Conservation (phyloP, 1,140 invertebrate genomes). For the Scaptodrosophila lebanonensis region DNA sequence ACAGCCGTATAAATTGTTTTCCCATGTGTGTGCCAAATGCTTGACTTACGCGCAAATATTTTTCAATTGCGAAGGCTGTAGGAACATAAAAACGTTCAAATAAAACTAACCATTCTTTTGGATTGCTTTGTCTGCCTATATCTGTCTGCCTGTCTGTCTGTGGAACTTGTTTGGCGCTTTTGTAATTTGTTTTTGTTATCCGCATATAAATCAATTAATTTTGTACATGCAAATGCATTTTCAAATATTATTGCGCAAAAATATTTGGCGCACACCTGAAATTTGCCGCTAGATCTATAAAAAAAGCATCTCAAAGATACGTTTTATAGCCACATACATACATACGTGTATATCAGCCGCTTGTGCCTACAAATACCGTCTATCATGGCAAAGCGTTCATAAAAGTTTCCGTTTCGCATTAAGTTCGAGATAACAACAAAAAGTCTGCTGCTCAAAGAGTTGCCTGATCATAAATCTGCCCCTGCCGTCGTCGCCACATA, state of each 20-base stretch:
- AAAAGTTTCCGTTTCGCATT: conserved; percentile 61
- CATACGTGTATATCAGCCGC: conserved; percentile 18
- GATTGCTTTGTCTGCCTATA: conserved; percentile 5
- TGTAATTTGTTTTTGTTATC: conserved; percentile 36
- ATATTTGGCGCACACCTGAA: too few relatives aligned
- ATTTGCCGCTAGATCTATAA: too few relatives aligned
- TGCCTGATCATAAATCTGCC: conserved; percentile 44
- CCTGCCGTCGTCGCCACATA: conserved; percentile 31
- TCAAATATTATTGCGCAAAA: conserved; percentile 24
- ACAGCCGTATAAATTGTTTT: conserved; percentile 71
- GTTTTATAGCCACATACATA: conserved; percentile 24
- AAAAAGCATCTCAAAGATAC: conserved; percentile 26
- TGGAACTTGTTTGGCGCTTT: conserved; percentile 13
- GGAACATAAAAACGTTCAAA: conserved; percentile 51
- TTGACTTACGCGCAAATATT: conserved; percentile 64
- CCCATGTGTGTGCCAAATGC: conserved; percentile 66
- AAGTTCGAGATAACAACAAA: conserved; percentile 13
- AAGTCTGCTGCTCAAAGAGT: conserved; percentile 34
- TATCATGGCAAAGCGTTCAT: too few relatives aligned
- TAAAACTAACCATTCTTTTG: conserved; percentile 48
- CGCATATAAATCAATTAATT: conserved; percentile 69
- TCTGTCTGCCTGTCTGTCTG: conserved; percentile 16
- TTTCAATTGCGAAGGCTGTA: too few relatives aligned
- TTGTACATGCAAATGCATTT: conserved; percentile 44
- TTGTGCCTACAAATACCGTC: too few relatives aligned